Base-by-base conservation (phyloP, 2,113 vertebrate genomes). In the Sardina pilchardus region DNA sequence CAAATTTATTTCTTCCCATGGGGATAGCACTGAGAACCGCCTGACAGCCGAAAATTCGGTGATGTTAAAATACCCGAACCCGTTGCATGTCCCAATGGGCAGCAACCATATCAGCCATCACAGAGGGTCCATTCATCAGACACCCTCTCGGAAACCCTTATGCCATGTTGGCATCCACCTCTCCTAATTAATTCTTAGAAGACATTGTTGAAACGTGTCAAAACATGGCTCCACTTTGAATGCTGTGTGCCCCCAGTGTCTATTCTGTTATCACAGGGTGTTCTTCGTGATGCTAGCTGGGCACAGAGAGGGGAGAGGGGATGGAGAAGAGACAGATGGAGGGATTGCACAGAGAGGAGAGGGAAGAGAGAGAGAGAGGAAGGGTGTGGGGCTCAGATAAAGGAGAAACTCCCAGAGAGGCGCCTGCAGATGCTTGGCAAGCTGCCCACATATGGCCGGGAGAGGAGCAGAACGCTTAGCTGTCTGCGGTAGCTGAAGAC, bases 381-480 rank as follows among this genome's bases (percentile, higher is more conserved):
- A 50, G 47, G 85, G 50, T 36, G 75, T 59, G 17, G 63, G 34
- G 10, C 10, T 24, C 81, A 86, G 82, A 67, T 87, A 87, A 89
- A 86, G 82, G 63, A 26, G 83, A 81, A 83, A 83, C 26, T 87
- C 88, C 85, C 82, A 86, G 50, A 17, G 82, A 88, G 82, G 16
- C 36, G 83, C 86, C 84, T 4, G 24, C 50, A 86, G 63, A 34
- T 47, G 39, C 30, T 86, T 89, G 88, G 87, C 91, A 83, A 75
- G 0, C 30, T 34, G 86, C 82, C 86, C 36, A 67, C 42, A 53
- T 81, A 42, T 43, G 80, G 44, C 67, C 42, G 83, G 81, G 84
- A 82, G 81, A 53, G 48, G 0, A 21, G 67, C 71, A 78, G 34
- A 78, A 34, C 30, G 30, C 71, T 34, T 34, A 34, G 67, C 82